Conservation (phyloP, 2,888 invertebrate species). For the Cryptocephalus primarius region DNA sequence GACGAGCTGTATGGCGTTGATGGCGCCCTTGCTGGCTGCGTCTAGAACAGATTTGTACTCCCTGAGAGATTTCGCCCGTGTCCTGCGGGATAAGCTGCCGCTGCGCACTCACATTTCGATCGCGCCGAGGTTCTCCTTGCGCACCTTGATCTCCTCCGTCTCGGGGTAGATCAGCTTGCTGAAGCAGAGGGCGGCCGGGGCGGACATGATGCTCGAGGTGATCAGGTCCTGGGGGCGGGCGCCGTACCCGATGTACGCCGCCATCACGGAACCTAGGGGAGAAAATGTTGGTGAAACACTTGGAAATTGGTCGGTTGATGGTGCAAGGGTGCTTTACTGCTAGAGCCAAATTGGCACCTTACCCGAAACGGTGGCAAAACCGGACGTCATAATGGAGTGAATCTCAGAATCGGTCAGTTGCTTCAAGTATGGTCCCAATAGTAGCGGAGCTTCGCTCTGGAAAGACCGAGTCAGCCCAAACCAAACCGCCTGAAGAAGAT, state of each 20-base stretch:
- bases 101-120: slow-evolving; percentile 34
- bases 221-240: slow-evolving; percentile 80
- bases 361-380: slow-evolving; percentile 92
- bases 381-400: slow-evolving; percentile 87
- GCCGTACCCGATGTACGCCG: slow-evolving; percentile 85
- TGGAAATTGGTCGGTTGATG: background rate
- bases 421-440: slow-evolving; percentile 80
- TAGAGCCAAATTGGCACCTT: slow-evolving; percentile 9
- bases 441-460: slow-evolving; percentile 79
- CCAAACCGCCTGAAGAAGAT: too few relatives aligned
- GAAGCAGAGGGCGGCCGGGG: slow-evolving; percentile 83
- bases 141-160: slow-evolving; percentile 67
- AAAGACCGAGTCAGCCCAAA: too few relatives aligned
- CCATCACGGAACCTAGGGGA: slow-evolving; percentile 67
- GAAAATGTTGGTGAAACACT: background rate
- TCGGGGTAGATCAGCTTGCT: slow-evolving; percentile 90
- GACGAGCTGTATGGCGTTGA: slow-evolving; percentile 67
- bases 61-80: slow-evolving; percentile 38
- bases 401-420: slow-evolving; percentile 83
- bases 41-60: slow-evolving; percentile 76
- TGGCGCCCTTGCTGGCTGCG: slow-evolving; percentile 84
- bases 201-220: slow-evolving; percentile 92
- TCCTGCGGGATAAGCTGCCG: background rate
- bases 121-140: slow-evolving; percentile 62
- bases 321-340: too few relatives aligned